Evolutionary conservation across 2,888 invertebrate species (phyloP).

Genomic region (Athripsodes cinereus): DNA sequence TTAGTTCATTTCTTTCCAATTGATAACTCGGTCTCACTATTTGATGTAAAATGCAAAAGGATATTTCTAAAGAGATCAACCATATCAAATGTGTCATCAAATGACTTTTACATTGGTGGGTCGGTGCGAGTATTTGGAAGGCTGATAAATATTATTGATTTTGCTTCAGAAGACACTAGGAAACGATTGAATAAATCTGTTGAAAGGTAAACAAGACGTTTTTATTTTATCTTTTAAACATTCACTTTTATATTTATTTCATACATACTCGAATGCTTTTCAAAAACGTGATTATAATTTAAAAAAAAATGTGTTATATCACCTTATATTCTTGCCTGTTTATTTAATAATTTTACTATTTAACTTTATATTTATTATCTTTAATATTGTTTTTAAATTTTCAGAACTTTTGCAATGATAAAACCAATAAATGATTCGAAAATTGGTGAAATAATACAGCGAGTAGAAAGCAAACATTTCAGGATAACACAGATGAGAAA

Average conservation of each 20-base stretch:
- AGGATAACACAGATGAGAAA: slow-evolving; percentile 66
- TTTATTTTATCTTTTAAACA: too few species aligned
- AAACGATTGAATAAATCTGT: slow-evolving; percentile 56
- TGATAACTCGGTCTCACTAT: slow-evolving; percentile 79
- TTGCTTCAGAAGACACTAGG: slow-evolving; percentile 63
- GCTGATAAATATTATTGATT: slow-evolving; percentile 65
- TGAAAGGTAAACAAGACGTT: slow-evolving; percentile 56
- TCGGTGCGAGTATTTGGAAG: slow-evolving; percentile 68
- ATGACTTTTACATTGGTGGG: slow-evolving; percentile 69
- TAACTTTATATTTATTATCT: too few species aligned
- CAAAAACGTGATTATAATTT: too few species aligned
- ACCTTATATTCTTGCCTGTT: too few species aligned
- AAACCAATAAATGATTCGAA: slow-evolving; percentile 66
- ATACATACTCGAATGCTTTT: too few species aligned
- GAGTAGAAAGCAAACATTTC: slow-evolving; percentile 56
- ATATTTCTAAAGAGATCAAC: slow-evolving; percentile 62
- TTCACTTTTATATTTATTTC: too few species aligned
- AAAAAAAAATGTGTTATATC: too few species aligned
- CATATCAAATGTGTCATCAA: slow-evolving; percentile 57
- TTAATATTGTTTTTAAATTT: slow-evolving; percentile 29
- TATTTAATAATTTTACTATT: too few species aligned
- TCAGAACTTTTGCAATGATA: slow-evolving; percentile 69
- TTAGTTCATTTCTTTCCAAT: slow-evolving; percentile 68
- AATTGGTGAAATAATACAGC: slow-evolving; percentile 68
- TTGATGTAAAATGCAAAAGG: slow-evolving; percentile 57